Conservation (phyloP, 1,140 invertebrate species). For the Drosophila kikkawai region DNA sequence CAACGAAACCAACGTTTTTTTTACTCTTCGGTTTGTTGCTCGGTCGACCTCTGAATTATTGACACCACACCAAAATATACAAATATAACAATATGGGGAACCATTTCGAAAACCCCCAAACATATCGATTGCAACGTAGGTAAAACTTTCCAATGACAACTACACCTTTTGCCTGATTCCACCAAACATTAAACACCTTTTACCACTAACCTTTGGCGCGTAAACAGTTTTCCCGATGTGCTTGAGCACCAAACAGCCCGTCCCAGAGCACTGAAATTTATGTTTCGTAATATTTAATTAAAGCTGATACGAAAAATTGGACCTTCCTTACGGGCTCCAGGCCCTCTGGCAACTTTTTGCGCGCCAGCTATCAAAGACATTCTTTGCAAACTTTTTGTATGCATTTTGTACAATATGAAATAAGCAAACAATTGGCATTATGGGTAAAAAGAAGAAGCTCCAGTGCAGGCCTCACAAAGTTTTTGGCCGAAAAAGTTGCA, state of each 20-base stretch:
- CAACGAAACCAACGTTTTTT: conserved; percentile 48
- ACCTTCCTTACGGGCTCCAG: neutral
- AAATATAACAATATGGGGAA: conserved; percentile 18
- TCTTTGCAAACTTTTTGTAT: conserved; percentile 57
- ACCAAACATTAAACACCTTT: conserved; percentile 34
- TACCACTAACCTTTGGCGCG: conserved; percentile 30
- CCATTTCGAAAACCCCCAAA: conserved; percentile 27
- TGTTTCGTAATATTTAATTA: conserved; percentile 51
- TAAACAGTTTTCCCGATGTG: conserved; percentile 48
- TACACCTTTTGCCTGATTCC: conserved; percentile 37
- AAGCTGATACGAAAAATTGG: conserved; percentile 22
- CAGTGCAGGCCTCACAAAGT: conserved; percentile 12
- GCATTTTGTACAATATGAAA: conserved; percentile 68
- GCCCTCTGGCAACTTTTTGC: conserved; percentile 54
- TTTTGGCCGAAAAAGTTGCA: conserved; percentile 37
- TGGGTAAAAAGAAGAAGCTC: conserved; percentile 29
- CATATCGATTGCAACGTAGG: conserved; percentile 61
- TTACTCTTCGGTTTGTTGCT: conserved; percentile 47
- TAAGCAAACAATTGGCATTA: conserved; percentile 75
- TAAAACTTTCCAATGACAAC: conserved; percentile 61
- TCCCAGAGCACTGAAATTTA: conserved; percentile 5
- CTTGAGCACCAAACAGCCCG: too few species aligned
- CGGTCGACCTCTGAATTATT: conserved; percentile 39
- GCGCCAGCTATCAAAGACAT: conserved; percentile 67
- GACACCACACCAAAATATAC: conserved; percentile 46